Conservation (phyloP, 2,888 invertebrate species). For the Eurois occulta region DNA sequence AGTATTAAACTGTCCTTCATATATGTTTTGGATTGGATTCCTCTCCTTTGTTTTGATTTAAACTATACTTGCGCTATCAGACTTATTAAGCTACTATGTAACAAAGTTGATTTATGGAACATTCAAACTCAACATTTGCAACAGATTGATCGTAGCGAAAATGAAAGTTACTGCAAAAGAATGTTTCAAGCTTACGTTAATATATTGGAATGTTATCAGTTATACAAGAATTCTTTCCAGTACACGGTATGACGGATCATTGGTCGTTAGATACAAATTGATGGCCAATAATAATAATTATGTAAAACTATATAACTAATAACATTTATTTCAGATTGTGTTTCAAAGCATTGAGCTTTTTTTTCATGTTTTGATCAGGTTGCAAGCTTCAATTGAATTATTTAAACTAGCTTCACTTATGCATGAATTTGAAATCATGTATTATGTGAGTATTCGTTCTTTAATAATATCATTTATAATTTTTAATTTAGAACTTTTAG, state of each 20-base stretch:
- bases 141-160: neutral
- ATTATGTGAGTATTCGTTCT: neutral
- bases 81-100: slow-evolving; percentile 20
- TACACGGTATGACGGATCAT: neutral
- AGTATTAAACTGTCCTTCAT: neutral
- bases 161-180: neutral
- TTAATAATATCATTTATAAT: neutral
- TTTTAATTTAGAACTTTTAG: neutral
- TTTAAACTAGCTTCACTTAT: neutral
- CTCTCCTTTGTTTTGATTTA: slow-evolving; percentile 11
- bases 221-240: neutral
- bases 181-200: slow-evolving; percentile 29
- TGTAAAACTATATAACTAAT: neutral
- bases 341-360: neutral
- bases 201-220: slow-evolving; percentile 31
- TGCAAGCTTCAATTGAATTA: neutral
- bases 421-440: neutral
- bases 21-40: neutral
- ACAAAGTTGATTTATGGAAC: slow-evolving; percentile 51
- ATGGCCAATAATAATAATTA: neutral
- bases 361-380: neutral
- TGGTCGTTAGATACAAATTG: neutral
- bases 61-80: slow-evolving; percentile 22
- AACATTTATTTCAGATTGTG: neutral
- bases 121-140: neutral